Base-by-base conservation (phyloP, 2,888 invertebrate species). In the Papilio protenor region DNA sequence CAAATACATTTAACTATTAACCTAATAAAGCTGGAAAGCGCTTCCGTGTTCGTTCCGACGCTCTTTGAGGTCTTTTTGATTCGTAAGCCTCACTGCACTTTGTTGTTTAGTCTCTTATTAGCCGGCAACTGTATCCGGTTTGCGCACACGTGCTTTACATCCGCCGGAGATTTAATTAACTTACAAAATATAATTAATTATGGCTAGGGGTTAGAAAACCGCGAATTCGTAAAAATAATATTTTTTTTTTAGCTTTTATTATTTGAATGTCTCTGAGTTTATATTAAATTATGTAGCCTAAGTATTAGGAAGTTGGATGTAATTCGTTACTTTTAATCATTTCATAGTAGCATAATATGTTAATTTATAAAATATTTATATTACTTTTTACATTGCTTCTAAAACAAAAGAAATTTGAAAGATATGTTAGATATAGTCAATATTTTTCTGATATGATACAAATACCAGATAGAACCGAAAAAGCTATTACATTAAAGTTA, bases 61-160 rank as follows among this genome's bases (percentile, higher is more conserved):
- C 61, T 77, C 69, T 69, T 75, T 75, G 74, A 74, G 79, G 81
- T 81, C 77, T 80, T 81, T 79, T 81, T 82, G 80, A 79, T 77
- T 78, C 80, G 79, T 80, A 80, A 81, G 83, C 79, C 47, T 83
- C 82, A 79, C 80, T 84, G 84, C 85, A 83, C 84, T 85, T 81
- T 79, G 77, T 81, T 86, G 86, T 76, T 76, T 45, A 86, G 85
- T 86, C 81, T 84, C 85, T 85, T 85, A 86, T 82, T 83, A 83
- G 84, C 81, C 80, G 82, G 81, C 83, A 85, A 85, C 83, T 84
- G 83, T 87, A 84, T 86, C 83, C 84, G 83, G 84, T 86, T 85
- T 85, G 81, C 81, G 81, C 81, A 81, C 79, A 81, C 77, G 81
- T 40, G 59, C 47, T 59, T 70, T 4, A 10, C 16, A 59, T 59